phyloP scores from a whole-genome alignment of 1,140 invertebrate species.

The Heliothis subflexa region DNA sequence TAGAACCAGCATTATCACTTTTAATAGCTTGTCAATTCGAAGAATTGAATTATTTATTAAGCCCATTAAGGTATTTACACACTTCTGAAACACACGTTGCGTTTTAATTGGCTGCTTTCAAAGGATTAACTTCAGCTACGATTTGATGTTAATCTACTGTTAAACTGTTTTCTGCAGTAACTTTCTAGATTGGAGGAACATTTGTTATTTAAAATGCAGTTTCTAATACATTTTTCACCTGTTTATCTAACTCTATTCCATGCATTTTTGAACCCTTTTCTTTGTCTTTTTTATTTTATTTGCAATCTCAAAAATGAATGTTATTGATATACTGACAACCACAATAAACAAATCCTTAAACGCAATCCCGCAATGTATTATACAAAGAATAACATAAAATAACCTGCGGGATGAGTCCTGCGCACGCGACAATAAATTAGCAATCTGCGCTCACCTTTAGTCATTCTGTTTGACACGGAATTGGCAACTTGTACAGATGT shows the following conservation, averaged over 20 bases:
- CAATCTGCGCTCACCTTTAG: neutral
- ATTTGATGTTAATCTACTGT: neutral
- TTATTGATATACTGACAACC: neutral
- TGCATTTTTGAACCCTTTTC: too few species aligned
- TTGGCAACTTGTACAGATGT: constrained; percentile 11
- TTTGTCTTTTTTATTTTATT: too few species aligned
- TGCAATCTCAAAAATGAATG: too few species aligned
- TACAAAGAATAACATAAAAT: constrained; percentile 14
- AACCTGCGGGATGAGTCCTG: neutral
- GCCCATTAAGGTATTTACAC: neutral
- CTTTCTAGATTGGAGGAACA: too few species aligned
- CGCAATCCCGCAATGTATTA: neutral
- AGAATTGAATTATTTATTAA: constrained; percentile 35
- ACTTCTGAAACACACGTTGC: neutral
- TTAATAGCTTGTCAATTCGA: constrained; percentile 36
- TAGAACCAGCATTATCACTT: constrained; percentile 34
- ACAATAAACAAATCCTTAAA: neutral
- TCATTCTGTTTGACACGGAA: constrained; percentile 20
- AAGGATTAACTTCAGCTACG: neutral
- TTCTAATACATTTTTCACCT: too few species aligned
- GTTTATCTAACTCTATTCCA: too few species aligned
- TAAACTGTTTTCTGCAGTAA: neutral
- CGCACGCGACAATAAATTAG: constrained; percentile 22
- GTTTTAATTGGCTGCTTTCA: neutral
- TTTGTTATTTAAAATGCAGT: too few species aligned